Conservation (phyloP, 2,888 invertebrate genomes). For the Dicyrtoma fusca region DNA sequence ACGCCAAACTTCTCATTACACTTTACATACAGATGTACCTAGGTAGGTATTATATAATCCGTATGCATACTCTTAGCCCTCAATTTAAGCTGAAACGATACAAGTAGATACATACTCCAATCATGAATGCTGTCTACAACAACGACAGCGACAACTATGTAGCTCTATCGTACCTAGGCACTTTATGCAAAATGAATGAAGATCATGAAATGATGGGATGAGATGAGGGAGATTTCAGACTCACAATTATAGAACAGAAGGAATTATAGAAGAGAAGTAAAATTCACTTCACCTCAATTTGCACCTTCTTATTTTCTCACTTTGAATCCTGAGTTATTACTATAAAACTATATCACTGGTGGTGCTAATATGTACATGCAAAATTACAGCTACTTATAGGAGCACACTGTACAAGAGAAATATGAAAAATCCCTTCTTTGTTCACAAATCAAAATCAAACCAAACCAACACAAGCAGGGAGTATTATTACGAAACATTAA, state of each 20-base stretch:
- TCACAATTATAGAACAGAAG: constrained; percentile 7
- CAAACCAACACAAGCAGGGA: neutral
- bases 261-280: neutral
- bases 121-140: neutral
- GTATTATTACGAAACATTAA: constrained; percentile 17
- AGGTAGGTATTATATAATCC: no score
- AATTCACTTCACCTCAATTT: constrained; percentile 32
- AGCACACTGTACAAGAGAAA: neutral
- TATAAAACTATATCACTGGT: no score
- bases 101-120: neutral
- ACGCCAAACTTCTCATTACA: neutral
- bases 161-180: neutral
- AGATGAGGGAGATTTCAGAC: constrained; percentile 3
- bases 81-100: neutral
- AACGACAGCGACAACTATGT: neutral
- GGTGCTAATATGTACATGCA: no score
- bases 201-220: constrained; percentile 12
- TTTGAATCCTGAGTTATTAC: no score
- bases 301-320: constrained; percentile 16
- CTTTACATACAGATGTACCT: neutral
- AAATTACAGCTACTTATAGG: no score
- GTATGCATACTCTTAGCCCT: neutral
- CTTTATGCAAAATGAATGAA: neutral
- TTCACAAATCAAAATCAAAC: constrained; percentile 30
- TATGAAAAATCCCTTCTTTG: constrained; percentile 26